Conservation (phyloP, 2,888 invertebrate species). For the Clunio marinus region DNA sequence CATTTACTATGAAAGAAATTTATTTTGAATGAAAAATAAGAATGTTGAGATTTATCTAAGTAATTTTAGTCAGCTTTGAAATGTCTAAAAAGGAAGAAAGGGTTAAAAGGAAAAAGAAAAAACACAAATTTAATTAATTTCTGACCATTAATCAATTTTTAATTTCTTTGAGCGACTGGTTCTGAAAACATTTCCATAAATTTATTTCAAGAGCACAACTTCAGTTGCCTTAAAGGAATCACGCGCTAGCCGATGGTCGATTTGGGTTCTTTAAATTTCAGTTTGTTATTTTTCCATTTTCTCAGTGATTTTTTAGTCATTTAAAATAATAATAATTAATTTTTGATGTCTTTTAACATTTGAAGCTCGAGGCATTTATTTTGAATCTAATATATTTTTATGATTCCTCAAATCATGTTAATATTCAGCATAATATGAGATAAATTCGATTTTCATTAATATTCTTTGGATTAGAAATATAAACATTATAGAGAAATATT, state of each 20-base stretch:
- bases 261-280: not conserved
- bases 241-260: slow-evolving; percentile 9
- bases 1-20: slow-evolving; percentile 24
- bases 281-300: slow-evolving; percentile 36
- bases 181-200: not conserved
- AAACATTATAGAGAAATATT: too few relatives aligned
- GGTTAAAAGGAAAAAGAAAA: slow-evolving; percentile 11
- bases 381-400: too few relatives aligned
- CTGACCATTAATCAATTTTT: slow-evolving; percentile 32
- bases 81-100: too few relatives aligned
- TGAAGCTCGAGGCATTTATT: slow-evolving; percentile 5
- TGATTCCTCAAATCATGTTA: too few relatives aligned
- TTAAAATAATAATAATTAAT: slow-evolving; percentile 33
- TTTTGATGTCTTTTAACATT: slow-evolving; percentile 32
- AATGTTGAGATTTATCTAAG: too few relatives aligned
- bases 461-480: not conserved
- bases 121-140: slow-evolving; percentile 34
- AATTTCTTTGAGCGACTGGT: not conserved
- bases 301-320: slow-evolving; percentile 19
- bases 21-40: slow-evolving; percentile 3
- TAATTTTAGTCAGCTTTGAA: too few relatives aligned
- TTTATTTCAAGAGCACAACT: not conserved
- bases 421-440: too few relatives aligned
- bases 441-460: slow-evolving; percentile 8
- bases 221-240: not conserved